These are phyloP conservation scores for Plestiodon gilberti DNA, from an alignment of 2,113 vertebrate genomes.

Conservation along the genomic window DNA sequence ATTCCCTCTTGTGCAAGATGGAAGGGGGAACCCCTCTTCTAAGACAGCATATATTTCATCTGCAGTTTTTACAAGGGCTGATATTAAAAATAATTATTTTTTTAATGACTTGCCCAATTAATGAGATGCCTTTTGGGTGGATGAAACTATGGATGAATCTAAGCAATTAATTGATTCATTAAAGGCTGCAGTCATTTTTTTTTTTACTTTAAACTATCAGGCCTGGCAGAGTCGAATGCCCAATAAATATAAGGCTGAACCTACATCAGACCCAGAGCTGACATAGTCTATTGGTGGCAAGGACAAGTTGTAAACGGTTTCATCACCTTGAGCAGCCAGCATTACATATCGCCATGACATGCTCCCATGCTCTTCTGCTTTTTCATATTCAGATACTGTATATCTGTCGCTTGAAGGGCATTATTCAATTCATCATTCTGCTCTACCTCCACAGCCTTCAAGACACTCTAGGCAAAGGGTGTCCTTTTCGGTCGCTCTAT, in stretches of 20 bases:
- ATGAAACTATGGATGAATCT: background rate
- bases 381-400: slow-evolving; percentile 65
- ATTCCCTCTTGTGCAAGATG: too few species aligned
- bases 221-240: background rate
- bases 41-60: too few species aligned
- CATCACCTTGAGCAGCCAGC: slow-evolving; percentile 51
- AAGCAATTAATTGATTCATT: background rate
- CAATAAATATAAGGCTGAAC: slow-evolving; percentile 29
- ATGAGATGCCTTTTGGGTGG: background rate
- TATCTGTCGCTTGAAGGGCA: slow-evolving; percentile 58
- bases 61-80: too few species aligned
- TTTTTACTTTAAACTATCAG: background rate
- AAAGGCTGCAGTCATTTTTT: background rate
- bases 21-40: too few species aligned
- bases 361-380: slow-evolving; percentile 43
- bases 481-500: slow-evolving; percentile 51
- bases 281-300: slow-evolving; percentile 32
- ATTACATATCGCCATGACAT: slow-evolving; percentile 35
- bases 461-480: slow-evolving; percentile 54
- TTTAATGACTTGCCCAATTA: background rate
- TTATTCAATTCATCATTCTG: slow-evolving; percentile 63
- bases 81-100: background rate
- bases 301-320: slow-evolving; percentile 51
- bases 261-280: slow-evolving; percentile 29
- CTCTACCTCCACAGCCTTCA: slow-evolving; percentile 47